Percentiles rank a stretch among this genome's conserved stretches.
These are phyloP conservation scores for Lithobates sylvaticus DNA, from an alignment of 2,797 vertebrate species.

Conservation along the genomic window DNA sequence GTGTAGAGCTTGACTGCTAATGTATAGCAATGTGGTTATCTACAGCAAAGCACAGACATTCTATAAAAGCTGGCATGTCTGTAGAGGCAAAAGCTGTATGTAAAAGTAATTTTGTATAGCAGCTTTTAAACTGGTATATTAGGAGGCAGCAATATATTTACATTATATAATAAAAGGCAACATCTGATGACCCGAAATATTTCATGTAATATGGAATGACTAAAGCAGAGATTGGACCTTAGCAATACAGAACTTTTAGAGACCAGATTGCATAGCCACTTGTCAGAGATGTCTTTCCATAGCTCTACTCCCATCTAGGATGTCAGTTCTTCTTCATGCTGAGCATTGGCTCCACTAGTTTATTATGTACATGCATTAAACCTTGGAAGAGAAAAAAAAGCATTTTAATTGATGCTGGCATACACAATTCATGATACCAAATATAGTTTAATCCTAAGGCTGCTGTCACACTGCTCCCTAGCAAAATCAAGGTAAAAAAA, in stretches of 20 bases:
- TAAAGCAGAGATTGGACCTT: conserved; percentile 66
- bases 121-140: neutral
- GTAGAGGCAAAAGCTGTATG: neutral
- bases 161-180: conserved; percentile 20
- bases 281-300: conserved; percentile 68
- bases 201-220: conserved; percentile 72
- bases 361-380: conserved; percentile 85
- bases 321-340: conserved; percentile 85
- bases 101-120: neutral
- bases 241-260: conserved; percentile 72
- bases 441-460: too few relatives aligned
- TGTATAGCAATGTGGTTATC: neutral
- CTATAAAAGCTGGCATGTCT: neutral
- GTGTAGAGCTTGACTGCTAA: neutral
- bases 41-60: neutral
- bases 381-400: conserved; percentile 69
- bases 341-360: conserved; percentile 82
- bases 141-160: conserved; percentile 8
- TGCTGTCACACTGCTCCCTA: too few relatives aligned
- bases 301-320: conserved; percentile 67
- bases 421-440: neutral
- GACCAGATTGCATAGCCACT: conserved; percentile 74
- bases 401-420: neutral
- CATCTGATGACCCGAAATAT: neutral
- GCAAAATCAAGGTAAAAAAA: too few relatives aligned